Percentiles rank a stretch among this genome's conserved stretches.
Evolutionary conservation across 2,888 invertebrate genomes (phyloP).

Genomic region (Mythimna pallens): DNA sequence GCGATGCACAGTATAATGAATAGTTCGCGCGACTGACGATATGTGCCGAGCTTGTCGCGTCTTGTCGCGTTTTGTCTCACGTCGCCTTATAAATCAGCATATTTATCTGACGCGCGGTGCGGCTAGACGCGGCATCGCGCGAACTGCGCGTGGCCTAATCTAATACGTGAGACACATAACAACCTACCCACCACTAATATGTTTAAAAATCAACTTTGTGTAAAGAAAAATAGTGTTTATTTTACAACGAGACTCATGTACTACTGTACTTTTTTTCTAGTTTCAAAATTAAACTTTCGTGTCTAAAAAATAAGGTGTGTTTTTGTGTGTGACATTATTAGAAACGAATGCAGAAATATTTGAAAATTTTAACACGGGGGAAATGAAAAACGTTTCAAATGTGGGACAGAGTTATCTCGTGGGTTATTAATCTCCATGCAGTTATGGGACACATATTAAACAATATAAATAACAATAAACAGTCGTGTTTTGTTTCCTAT

Average conservation of each 20-base stretch:
- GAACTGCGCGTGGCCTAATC: slow-evolving; percentile 65
- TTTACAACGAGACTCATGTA: slow-evolving; percentile 15
- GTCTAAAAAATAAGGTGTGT: slow-evolving; percentile 6
- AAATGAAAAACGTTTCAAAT: slow-evolving; percentile 63
- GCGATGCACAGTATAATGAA: slow-evolving; percentile 3
- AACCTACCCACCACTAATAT: slow-evolving; percentile 30
- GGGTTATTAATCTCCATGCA: slow-evolving; percentile 58
- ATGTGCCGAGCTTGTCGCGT: slow-evolving; percentile 20
- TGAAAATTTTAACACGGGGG: slow-evolving; percentile 64
- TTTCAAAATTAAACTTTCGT: slow-evolving; percentile 37
- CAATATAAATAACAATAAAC: slow-evolving; percentile 39
- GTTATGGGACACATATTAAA: slow-evolving; percentile 57
- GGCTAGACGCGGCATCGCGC: slow-evolving; percentile 55
- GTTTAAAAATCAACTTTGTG: slow-evolving; percentile 49
- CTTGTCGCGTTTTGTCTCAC: slow-evolving; percentile 39
- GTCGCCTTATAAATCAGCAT: slow-evolving; percentile 66
- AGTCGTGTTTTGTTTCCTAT: slow-evolving; percentile 8
- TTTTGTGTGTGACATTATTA: slow-evolving; percentile 13
- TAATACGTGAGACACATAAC: slow-evolving; percentile 66
- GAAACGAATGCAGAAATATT: slow-evolving; percentile 60
- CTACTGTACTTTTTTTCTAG: slow-evolving; percentile 18
- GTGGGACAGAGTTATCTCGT: slow-evolving; percentile 53
- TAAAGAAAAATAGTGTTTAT: slow-evolving; percentile 25
- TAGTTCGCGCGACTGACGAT: slow-evolving; percentile 32
- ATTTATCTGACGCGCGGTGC: slow-evolving; percentile 58